Conservation (phyloP, 2,113 vertebrate genomes). For the Stegostoma tigrinum region DNA sequence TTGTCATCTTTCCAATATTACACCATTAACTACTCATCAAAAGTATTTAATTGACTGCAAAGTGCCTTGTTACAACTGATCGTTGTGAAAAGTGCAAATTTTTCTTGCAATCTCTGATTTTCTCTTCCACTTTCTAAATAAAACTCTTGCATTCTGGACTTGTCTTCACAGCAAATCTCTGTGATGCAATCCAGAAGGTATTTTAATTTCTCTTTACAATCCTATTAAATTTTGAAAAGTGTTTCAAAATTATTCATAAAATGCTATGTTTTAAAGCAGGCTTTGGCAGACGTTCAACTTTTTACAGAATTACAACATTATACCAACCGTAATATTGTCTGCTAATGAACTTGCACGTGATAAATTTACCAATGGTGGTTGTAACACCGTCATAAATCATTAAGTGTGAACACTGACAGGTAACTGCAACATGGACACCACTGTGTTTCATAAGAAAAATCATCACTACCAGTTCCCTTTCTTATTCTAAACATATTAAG, state of each 20-base stretch:
- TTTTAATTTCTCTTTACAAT: neutral
- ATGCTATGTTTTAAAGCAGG: neutral
- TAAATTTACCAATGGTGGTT: neutral
- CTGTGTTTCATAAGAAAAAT: neutral
- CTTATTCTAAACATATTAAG: neutral
- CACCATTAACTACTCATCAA: neutral
- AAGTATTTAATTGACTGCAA: neutral
- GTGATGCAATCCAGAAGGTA: neutral
- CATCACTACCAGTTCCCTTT: neutral
- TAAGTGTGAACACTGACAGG: neutral
- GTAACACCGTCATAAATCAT: neutral
- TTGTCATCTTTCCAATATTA: neutral
- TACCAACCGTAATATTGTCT: conserved; percentile 2
- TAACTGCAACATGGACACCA: neutral
- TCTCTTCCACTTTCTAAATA: neutral
- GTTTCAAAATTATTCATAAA: too few species aligned
- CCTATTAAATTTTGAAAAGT: neutral
- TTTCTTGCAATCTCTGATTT: neutral
- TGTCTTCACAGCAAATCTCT: neutral
- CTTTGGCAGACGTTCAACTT: neutral
- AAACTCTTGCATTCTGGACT: neutral
- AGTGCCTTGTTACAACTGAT: neutral
- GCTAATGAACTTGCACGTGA: neutral
- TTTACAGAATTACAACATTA: neutral
- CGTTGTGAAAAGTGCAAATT: neutral